Percentiles rank a stretch among this genome's conserved stretches.
Conservation (phyloP, 2,113 vertebrate species). For the Callorhinus ursinus region DNA sequence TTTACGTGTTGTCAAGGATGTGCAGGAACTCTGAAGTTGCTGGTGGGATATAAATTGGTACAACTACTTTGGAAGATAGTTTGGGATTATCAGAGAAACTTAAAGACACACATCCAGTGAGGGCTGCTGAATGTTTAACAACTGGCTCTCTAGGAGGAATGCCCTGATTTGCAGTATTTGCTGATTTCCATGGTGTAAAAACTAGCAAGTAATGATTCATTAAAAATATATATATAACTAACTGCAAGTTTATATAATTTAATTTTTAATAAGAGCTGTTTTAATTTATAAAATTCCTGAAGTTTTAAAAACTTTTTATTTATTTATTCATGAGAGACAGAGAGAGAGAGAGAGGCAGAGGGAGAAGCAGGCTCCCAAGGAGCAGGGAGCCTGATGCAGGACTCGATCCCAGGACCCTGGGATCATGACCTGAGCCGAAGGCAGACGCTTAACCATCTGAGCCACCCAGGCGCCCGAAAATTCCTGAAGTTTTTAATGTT, state of each 20-base stretch:
- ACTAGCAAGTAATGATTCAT: not conserved
- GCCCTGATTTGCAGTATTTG: not conserved
- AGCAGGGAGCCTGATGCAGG: no score
- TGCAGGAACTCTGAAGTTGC: not conserved
- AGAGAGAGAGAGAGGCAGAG: no score
- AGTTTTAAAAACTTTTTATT: not conserved
- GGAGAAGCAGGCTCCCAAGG: no score
- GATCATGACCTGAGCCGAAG: no score
- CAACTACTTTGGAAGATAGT: not conserved
- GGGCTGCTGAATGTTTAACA: slow-evolving; percentile 12
- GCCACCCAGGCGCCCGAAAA: no score
- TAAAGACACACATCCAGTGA: not conserved
- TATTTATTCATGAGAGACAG: no score
- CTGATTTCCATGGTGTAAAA: not conserved
- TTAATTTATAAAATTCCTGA: not conserved
- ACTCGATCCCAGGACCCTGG: no score
- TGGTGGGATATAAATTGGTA: not conserved
- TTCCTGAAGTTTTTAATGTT: not conserved
- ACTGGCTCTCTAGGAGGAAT: not conserved
- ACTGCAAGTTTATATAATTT: not conserved
- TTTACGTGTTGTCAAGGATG: not conserved
- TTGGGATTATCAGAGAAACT: slow-evolving; percentile 20
- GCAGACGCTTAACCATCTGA: no score
- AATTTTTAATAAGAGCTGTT: not conserved
- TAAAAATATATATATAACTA: not conserved